Evolutionary conservation across 2,888 invertebrate genomes (phyloP), one percentile per base, ranked within the genome.

Genomic region (Ganaspis brasiliensis): DNA sequence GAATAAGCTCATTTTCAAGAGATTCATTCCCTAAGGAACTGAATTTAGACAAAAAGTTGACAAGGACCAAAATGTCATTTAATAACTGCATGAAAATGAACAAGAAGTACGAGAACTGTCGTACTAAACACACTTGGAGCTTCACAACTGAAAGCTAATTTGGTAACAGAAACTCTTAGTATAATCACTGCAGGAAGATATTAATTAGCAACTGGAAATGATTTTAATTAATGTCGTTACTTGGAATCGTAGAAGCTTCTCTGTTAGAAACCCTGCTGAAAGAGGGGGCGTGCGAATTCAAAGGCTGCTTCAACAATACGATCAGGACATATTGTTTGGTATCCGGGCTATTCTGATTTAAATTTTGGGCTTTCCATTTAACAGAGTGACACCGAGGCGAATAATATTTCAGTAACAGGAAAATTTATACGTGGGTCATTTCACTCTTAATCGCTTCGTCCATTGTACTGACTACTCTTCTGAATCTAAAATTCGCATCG

Each of bases 321-420:
- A 87, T 87, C 81, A 82, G 81, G 82, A 85, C 87, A 88, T 88
- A 89, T 88, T 88, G 87, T 86, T 81, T 76, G 79, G 82, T 84
- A 85, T 88, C 87, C 89, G 87, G 87, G 86, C 86, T 85, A 89
- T 89, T 89, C 86, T 87, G 86, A 89, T 89, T 89, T 87, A 89
- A 89, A 90, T 89, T 90, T 84, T 85, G 81, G 74, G 78, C 81
- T 81, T 74, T 79, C 80, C 82, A 81, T 81, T 81, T 75, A 78
- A 78, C 78, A 80, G 78, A 74, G 76, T 80, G 71, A 78, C 77
- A 80, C 72, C 76, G 59, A 73, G 74, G 74, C 61, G 83, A 75
- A 81, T 82, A 81, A 78, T 80, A 83, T 82, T 85, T 81, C 75
- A 74, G 57, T 76, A 72, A 76, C 77, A 79, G 78, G 76, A 80